These are phyloP conservation scores for Pseudococcus longispinus DNA, from an alignment of 2,888 invertebrate genomes.

Conservation along the genomic window DNA sequence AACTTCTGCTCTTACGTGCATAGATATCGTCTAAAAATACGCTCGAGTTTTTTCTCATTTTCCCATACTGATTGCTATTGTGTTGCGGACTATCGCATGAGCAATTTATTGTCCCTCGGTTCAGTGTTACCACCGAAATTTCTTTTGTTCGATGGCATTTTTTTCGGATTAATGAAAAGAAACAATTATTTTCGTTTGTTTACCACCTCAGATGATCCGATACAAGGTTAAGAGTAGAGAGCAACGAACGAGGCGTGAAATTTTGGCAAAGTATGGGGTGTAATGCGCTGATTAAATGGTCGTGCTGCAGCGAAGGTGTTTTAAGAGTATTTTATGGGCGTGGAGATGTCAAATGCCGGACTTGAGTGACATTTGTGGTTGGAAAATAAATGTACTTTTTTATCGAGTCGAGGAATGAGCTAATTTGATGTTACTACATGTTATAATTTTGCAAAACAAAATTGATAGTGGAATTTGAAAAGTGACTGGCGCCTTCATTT, in stretches of 20 bases:
- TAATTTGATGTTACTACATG: not conserved
- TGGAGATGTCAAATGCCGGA: not conserved
- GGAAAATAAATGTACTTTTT: not conserved
- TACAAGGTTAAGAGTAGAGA: not conserved
- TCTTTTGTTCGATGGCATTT: not conserved
- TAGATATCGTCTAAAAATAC: slow-evolving; percentile 44
- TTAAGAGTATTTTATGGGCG: not conserved
- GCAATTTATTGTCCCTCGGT: not conserved
- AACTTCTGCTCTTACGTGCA: slow-evolving; percentile 25
- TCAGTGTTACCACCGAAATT: not conserved
- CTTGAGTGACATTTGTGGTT: not conserved
- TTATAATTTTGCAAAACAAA: too few relatives aligned
- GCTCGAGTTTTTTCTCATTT: slow-evolving; percentile 6
- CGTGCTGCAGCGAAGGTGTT: not conserved
- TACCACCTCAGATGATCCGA: not conserved
- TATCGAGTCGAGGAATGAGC: not conserved
- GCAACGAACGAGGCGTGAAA: not conserved
- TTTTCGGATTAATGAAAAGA: not conserved
- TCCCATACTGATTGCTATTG: slow-evolving; percentile 28
- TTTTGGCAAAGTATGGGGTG: not conserved
- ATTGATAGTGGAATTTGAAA: not conserved
- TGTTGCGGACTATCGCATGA: not conserved
- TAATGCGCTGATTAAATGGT: not conserved
- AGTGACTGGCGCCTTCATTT: not conserved
- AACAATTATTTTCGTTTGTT: not conserved